Base-by-base conservation (phyloP, 64 coral and sea anemone species). In the Montipora capricornis region DNA sequence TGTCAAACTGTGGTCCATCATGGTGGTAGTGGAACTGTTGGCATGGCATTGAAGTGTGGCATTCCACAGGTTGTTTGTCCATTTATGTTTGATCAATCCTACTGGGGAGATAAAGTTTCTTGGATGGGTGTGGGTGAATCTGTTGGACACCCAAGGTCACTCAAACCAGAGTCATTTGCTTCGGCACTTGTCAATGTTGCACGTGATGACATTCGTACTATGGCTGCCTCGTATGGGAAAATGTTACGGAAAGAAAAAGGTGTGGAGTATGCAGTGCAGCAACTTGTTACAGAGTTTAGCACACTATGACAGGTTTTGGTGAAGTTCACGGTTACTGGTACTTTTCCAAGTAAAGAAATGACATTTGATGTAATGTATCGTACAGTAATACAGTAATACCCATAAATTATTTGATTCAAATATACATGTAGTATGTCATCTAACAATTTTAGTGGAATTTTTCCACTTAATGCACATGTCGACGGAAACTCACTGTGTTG, bases 51-150 rank as follows among this genome's bases (percentile, higher is more conserved):
- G 70, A 93, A 68, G 19, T 89, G 92, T 5, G 76, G 91, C 49
- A 80, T 92, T 49, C 95, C 95, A 20, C 95, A 97, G 73, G 94
- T 97, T 53, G 89, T 97, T 24, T 97, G 95, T 62, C 95, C 95
- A 24, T 97, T 97, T 79, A 97, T 97, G 95, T 97, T 97, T 73
- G 95, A 97, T 89, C 95, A 97, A 62, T 97, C 95, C 9, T 97
- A 97, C 48, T 97, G 95, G 95, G 95, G 80, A 6, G 95, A 97
- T 67, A 97, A 97, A 79, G 86, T 94, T 8, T 49, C 93, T 2
- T 97, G 95, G 95, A 94, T 97, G 92, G 95, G 92, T 8, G 88
- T 97, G 0, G 95, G 95, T 0, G 92, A 94, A 26, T 94, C 95
- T 8, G 68, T 97, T 0, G 95, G 95, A 8, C 95, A 97, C 76